Evolutionary conservation across 2,113 vertebrate species (phyloP), one percentile per base, ranked within the genome.

Genomic region (Aythya baeri): DNA sequence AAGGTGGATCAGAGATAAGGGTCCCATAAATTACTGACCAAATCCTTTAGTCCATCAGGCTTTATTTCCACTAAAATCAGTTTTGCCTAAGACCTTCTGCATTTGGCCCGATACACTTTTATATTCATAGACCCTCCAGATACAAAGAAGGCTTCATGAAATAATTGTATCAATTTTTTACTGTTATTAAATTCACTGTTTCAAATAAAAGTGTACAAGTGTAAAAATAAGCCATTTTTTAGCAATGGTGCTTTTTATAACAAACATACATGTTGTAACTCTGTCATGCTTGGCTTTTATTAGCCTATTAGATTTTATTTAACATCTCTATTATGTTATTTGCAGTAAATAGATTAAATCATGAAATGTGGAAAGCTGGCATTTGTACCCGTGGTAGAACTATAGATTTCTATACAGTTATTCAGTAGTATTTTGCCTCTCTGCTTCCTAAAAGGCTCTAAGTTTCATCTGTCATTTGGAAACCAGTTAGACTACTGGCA

Each of bases 41-140:
- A 96, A 96, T 97, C 95, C 96, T 89, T 92, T 94, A 93, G 95
- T 95, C 87, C 77, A 92, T 93, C 94, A 94, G 81, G 91, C 88
- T 97, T 97, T 96, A 96, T 87, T 95, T 96, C 83, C 55, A 87
- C 96, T 96, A 76, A 97, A 95, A 96, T 94, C 96, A 96, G 95
- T 96, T 96, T 93, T 90, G 7, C 73, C 71, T 91, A 90, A 93
- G 92, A 93, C 82, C 57, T 92, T 77, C 82, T 92, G 95, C 67
- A 91, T 92, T 93, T 95, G 89, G 88, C 67, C 94, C 87, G 72
- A 82, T 94, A 84, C 0, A 13, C 78, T 95, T 96, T 92, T 93
- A 85, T 89, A 91, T 96, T 94, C 93, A 92, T 83, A 92, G 84
- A 80, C 83, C 46, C 78, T 96, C 77, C 58, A 91, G 55, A 77